phyloP scores from a whole-genome alignment of 2,797 vertebrate species.

The Girardinus metallicus region DNA sequence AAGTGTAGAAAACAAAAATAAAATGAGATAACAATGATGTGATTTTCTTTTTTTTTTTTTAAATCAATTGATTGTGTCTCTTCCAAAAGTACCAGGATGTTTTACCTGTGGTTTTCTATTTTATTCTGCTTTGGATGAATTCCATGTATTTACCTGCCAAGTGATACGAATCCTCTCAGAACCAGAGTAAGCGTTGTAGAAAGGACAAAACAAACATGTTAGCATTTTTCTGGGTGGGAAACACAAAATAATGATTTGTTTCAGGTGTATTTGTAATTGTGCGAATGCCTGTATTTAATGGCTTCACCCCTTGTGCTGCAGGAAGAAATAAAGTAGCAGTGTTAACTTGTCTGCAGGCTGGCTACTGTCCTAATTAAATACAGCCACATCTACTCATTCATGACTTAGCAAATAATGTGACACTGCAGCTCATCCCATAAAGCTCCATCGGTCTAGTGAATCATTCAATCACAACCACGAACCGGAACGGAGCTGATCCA shows the following conservation, averaged over 20 bases:
- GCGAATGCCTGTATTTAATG: conserved; percentile 56
- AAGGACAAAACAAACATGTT: conserved; percentile 9
- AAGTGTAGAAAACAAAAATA: not conserved
- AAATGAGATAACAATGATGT: not conserved
- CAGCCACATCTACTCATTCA: conserved; percentile 21
- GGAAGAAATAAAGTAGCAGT: conserved; percentile 2
- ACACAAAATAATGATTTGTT: conserved; percentile 48
- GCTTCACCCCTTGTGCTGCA: conserved; percentile 34
- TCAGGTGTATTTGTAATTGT: conserved; percentile 58
- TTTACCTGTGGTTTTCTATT: not conserved
- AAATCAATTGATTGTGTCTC: not conserved
- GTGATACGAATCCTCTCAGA: not conserved
- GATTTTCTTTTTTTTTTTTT: not conserved
- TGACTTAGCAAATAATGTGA: conserved; percentile 29
- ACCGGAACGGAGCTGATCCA: conserved; percentile 13
- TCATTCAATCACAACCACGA: conserved; percentile 41
- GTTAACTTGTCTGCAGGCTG: not conserved
- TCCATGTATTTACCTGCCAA: conserved; percentile 25
- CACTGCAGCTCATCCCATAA: conserved; percentile 23
- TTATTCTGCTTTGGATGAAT: conserved; percentile 6
- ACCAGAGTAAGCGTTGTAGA: conserved; percentile 16
- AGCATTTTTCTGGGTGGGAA: conserved; percentile 29
- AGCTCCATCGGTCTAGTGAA: conserved; percentile 29
- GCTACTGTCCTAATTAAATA: conserved; percentile 16
- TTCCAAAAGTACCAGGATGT: not conserved